Conservation (phyloP, 1,140 invertebrate species). For the Spodoptera frugiperda region DNA sequence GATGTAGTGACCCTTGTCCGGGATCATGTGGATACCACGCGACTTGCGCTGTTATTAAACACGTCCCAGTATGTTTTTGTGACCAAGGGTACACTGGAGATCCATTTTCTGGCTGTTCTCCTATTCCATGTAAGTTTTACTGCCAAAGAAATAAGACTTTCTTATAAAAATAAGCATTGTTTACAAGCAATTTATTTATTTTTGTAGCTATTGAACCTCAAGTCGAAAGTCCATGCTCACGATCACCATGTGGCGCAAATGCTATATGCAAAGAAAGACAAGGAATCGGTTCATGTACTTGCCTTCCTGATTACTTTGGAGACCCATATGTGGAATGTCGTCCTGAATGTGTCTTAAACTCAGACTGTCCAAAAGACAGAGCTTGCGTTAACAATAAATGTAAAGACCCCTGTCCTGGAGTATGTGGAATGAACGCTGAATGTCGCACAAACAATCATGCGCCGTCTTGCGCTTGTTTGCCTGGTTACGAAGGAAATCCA, state of each 20-base stretch:
- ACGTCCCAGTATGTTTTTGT: slow-evolving; percentile 90
- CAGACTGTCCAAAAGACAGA: slow-evolving; percentile 88
- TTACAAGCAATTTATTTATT: slow-evolving; percentile 6
- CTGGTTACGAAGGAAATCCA: slow-evolving; percentile 91
- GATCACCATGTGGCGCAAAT: slow-evolving; percentile 93
- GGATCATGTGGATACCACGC: slow-evolving; percentile 91
- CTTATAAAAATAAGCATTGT: neutral
- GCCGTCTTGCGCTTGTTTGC: slow-evolving; percentile 89
- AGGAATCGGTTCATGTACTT: slow-evolving; percentile 90
- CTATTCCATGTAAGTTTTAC: slow-evolving; percentile 83
- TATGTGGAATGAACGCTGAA: slow-evolving; percentile 89
- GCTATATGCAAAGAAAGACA: slow-evolving; percentile 92
- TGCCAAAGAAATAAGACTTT: neutral
- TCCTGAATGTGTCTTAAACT: slow-evolving; percentile 91
- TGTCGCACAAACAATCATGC: slow-evolving; percentile 90
- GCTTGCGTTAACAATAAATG: slow-evolving; percentile 89
- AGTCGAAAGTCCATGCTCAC: slow-evolving; percentile 87
- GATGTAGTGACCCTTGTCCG: slow-evolving; percentile 90
- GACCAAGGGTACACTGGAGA: slow-evolving; percentile 90
- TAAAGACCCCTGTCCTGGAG: slow-evolving; percentile 88
- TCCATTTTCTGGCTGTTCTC: slow-evolving; percentile 90
- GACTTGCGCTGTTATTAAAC: slow-evolving; percentile 89
- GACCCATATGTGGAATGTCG: slow-evolving; percentile 91
- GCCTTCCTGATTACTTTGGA: slow-evolving; percentile 90
- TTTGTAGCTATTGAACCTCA: slow-evolving; percentile 78